Conservation (phyloP, 2,113 vertebrate species). For the Melanerpes aurifrons region DNA sequence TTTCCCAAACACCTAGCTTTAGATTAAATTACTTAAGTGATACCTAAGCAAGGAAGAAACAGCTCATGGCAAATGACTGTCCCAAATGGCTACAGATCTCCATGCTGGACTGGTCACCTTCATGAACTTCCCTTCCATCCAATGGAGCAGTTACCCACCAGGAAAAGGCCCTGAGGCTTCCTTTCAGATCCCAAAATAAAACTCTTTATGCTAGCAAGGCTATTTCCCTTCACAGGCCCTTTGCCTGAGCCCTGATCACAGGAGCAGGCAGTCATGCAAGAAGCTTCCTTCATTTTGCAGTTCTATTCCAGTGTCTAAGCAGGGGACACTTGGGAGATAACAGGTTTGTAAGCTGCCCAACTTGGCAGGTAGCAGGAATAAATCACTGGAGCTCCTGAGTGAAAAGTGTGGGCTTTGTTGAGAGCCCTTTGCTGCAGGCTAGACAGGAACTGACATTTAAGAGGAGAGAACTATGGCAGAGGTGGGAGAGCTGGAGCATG, state of each 20-base stretch:
- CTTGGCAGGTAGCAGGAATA: neutral
- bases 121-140: neutral
- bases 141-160: neutral
- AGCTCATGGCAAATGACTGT: neutral
- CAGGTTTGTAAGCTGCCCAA: neutral
- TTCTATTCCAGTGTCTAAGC: neutral
- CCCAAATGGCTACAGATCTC: neutral
- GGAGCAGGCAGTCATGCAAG: neutral
- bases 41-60: neutral
- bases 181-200: constrained; percentile 34
- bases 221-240: constrained; percentile 60
- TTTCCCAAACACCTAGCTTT: neutral
- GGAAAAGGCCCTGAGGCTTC: constrained; percentile 27
- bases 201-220: constrained; percentile 9
- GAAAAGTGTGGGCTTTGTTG: neutral
- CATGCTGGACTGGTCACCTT: neutral
- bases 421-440: neutral
- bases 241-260: constrained; percentile 22
- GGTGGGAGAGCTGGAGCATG: neutral
- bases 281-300: neutral
- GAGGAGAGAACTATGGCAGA: neutral
- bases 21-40: neutral
- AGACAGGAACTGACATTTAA: neutral
- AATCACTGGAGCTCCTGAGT: neutral
- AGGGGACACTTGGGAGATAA: neutral